phyloP scores from a whole-genome alignment of 2,888 invertebrate species.

The Chalcosyrphus nemorum region DNA sequence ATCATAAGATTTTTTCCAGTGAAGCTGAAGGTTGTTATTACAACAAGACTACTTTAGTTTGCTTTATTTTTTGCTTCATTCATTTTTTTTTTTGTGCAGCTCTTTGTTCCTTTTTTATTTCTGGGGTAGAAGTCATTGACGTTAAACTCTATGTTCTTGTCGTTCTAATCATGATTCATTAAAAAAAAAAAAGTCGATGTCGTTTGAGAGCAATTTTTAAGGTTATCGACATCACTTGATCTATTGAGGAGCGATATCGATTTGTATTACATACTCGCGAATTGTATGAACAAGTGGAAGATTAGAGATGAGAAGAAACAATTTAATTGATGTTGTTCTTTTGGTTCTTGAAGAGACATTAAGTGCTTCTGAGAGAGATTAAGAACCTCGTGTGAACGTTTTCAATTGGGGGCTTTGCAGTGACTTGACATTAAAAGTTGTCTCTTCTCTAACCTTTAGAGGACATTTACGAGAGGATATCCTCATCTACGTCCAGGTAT shows the following conservation, averaged over 20 bases:
- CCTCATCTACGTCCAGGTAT: too few species aligned
- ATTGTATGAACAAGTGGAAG: conserved; percentile 3
- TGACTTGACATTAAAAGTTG: too few species aligned
- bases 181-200: conserved; percentile 7
- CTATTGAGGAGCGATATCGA: conserved; percentile 27
- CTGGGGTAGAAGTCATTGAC: conserved; percentile 41
- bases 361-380: background rate
- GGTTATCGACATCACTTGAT: conserved; percentile 46
- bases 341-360: background rate
- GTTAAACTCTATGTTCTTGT: conserved; percentile 8
- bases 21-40: conserved; percentile 42
- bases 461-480: too few species aligned
- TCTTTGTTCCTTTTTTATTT: conserved; percentile 15
- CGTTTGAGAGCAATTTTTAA: background rate
- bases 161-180: conserved; percentile 38
- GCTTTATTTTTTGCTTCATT: background rate
- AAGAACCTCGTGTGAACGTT: background rate
- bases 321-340: conserved; percentile 17
- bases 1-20: background rate
- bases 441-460: too few species aligned
- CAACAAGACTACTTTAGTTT: conserved; percentile 33
- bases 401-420: too few species aligned
- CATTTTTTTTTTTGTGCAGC: background rate
- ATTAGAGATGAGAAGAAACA: conserved; percentile 19
- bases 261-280: background rate